These are phyloP conservation scores for Siderastrea radians DNA, from an alignment of 92 coral and sea anemone genomes.

Conservation along the genomic window DNA sequence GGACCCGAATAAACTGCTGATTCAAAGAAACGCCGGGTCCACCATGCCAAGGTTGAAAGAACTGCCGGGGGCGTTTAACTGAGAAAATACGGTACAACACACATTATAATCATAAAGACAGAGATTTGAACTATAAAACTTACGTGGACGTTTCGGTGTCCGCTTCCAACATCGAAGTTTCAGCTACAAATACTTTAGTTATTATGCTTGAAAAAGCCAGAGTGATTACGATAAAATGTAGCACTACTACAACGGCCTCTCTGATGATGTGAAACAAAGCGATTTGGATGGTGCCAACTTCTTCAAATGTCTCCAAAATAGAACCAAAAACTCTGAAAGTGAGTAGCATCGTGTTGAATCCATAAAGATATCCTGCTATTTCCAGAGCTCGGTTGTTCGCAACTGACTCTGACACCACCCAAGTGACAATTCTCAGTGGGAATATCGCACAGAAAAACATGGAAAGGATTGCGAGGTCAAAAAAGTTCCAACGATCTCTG, in stretches of 20 bases:
- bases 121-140: neutral
- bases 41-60: too few species aligned
- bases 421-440: neutral
- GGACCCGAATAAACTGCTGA: too few species aligned
- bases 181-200: slow-evolving; percentile 38
- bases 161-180: neutral
- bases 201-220: slow-evolving; percentile 50
- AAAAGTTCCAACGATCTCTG: slow-evolving; percentile 49
- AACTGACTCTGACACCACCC: neutral
- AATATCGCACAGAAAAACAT: slow-evolving; percentile 16
- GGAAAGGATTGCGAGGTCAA: slow-evolving; percentile 17
- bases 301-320: slow-evolving; percentile 21
- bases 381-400: slow-evolving; percentile 8
- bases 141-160: neutral
- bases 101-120: too few species aligned
- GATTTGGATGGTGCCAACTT: slow-evolving; percentile 5
- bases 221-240: slow-evolving; percentile 29
- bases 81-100: too few species aligned
- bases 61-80: too few species aligned
- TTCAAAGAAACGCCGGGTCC: too few species aligned
- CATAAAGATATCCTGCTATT: slow-evolving; percentile 25
- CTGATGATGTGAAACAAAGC: neutral
- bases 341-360: too few species aligned
- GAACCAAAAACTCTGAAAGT: neutral
- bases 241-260: slow-evolving; percentile 17